These are phyloP conservation scores for Ceraclea dissimilis DNA, from an alignment of 2,888 invertebrate species.

Conservation along the genomic window DNA sequence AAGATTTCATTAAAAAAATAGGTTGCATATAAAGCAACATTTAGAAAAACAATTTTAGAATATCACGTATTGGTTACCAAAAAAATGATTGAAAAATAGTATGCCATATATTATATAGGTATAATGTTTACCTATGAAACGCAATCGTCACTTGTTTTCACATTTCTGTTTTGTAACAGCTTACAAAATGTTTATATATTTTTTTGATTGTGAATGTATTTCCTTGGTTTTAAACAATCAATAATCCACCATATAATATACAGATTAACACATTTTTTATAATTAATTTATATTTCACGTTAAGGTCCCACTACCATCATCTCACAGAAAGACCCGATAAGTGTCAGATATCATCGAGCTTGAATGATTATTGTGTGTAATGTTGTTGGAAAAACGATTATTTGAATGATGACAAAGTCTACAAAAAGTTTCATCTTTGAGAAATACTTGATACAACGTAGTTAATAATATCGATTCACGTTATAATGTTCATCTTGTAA, in stretches of 20 bases:
- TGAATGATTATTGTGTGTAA: slow-evolving; percentile 31
- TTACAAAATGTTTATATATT: not conserved
- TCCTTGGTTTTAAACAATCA: not conserved
- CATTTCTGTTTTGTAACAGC: not conserved
- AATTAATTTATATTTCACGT: not conserved
- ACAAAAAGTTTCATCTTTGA: too few species aligned
- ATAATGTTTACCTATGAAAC: not conserved
- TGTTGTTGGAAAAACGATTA: slow-evolving; percentile 24
- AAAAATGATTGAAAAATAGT: too few species aligned
- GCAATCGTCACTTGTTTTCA: slow-evolving; percentile 3
- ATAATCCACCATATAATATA: not conserved
- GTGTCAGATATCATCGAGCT: slow-evolving; percentile 33
- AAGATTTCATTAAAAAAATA: too few species aligned
- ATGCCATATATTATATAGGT: slow-evolving; percentile 8
- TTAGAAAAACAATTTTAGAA: too few species aligned
- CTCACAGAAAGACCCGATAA: slow-evolving; percentile 27
- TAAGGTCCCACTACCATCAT: slow-evolving; percentile 15
- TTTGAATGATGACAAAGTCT: not conserved
- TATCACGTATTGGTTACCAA: too few species aligned
- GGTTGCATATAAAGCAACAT: too few species aligned
- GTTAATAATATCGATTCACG: too few species aligned
- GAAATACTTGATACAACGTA: too few species aligned
- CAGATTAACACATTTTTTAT: not conserved
- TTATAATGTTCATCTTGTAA: too few species aligned
- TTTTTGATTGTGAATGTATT: not conserved